Evolutionary conservation across 2,113 vertebrate species (phyloP).

Genomic region (Rhea americana): DNA sequence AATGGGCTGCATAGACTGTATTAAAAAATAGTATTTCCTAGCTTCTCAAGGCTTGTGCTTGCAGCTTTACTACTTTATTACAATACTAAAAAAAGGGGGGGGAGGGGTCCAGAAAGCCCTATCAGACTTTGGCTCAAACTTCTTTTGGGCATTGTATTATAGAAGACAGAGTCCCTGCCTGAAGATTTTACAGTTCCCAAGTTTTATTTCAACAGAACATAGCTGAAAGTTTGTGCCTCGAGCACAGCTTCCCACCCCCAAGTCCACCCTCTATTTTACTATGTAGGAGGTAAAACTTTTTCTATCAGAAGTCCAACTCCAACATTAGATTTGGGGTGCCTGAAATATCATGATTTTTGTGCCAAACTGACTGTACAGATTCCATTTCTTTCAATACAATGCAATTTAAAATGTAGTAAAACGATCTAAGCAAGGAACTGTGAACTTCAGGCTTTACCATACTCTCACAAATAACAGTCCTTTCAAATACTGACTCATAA

Average conservation of each 20-base stretch:
- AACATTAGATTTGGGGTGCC: not conserved
- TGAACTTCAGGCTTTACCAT: conserved; percentile 32
- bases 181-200: not conserved
- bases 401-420: conserved; percentile 2
- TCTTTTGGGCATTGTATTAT: not conserved
- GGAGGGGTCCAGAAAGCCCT: not conserved
- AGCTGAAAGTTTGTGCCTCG: not conserved
- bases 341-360: not conserved
- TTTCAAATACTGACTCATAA: conserved; percentile 40
- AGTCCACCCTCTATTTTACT: not conserved
- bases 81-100: too few species aligned
- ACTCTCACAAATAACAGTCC: conserved; percentile 48
- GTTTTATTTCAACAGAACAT: not conserved
- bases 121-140: not conserved
- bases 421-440: not conserved
- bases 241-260: not conserved
- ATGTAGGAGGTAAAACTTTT: not conserved
- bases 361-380: not conserved
- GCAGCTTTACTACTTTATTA: not conserved
- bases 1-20: not conserved
- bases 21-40: not conserved
- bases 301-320: conserved; percentile 11
- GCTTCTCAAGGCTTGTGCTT: not conserved
- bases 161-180: not conserved
- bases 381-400: not conserved